phyloP scores from a whole-genome alignment of 1,140 invertebrate genomes.

The Bombus cullumanus region DNA sequence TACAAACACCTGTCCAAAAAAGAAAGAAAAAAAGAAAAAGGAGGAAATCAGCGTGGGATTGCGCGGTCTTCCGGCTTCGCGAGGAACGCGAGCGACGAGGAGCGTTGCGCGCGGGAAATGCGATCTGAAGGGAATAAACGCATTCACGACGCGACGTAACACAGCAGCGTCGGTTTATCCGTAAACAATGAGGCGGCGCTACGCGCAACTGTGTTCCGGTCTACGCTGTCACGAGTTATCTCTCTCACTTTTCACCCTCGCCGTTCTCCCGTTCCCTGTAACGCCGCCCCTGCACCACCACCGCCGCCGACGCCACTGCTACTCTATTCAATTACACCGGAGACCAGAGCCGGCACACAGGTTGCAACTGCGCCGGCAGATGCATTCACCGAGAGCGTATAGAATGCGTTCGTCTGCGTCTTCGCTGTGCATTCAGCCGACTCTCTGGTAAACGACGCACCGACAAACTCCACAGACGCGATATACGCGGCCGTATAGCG shows the following conservation, averaged over 20 bases:
- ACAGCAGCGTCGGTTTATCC: constrained; percentile 56
- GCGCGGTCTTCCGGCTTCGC: not conserved
- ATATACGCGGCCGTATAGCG: not conserved
- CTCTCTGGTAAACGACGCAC: constrained; percentile 16
- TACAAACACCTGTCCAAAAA: no score
- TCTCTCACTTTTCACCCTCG: constrained; percentile 38
- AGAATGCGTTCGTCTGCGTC: constrained; percentile 21
- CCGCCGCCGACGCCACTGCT: constrained; percentile 22
- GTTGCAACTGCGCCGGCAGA: constrained; percentile 38
- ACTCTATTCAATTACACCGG: constrained; percentile 72
- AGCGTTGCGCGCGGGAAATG: not conserved
- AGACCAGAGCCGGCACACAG: constrained; percentile 46
- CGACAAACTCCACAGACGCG: constrained; percentile 16
- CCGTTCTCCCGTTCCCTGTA: not conserved
- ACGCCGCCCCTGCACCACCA: not conserved
- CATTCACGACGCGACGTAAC: constrained; percentile 36
- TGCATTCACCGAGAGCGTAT: constrained; percentile 35
- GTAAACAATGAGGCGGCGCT: constrained; percentile 46
- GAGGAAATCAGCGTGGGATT: not conserved
- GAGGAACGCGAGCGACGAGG: not conserved
- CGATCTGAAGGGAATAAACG: constrained; percentile 37
- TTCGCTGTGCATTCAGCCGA: constrained; percentile 33
- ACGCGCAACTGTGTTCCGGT: constrained; percentile 39
- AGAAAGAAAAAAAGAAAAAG: not conserved
- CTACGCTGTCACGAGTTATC: constrained; percentile 48